phyloP scores from a whole-genome alignment of 2,888 invertebrate genomes.

The Colletes collaris region DNA sequence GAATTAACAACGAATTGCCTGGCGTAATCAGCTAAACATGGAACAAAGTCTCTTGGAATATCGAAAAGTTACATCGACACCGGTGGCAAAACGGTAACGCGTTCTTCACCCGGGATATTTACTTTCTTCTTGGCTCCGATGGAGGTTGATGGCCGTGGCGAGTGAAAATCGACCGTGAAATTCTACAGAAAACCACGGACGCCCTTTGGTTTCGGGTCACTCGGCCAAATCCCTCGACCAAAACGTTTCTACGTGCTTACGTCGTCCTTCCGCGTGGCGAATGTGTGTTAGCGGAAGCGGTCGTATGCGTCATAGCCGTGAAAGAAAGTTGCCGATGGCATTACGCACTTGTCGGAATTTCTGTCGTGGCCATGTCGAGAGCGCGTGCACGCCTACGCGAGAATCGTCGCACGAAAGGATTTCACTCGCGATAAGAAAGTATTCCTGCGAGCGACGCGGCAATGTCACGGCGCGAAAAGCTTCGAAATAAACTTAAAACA shows the following conservation, averaged over 20 bases:
- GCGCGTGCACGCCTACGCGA: constrained; percentile 35
- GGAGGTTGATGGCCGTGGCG: constrained; percentile 29
- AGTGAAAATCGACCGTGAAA: constrained; percentile 60
- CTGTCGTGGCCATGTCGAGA: constrained; percentile 28
- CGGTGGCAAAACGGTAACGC: neutral
- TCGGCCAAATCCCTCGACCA: constrained; percentile 64
- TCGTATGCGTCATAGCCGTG: constrained; percentile 67
- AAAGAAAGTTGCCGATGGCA: constrained; percentile 70
- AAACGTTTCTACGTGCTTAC: constrained; percentile 41
- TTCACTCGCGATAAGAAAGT: constrained; percentile 58
- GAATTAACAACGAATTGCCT: neutral
- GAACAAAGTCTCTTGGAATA: neutral
- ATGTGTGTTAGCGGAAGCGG: constrained; percentile 75
- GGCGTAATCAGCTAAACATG: neutral
- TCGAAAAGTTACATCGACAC: neutral
- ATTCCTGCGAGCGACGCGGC: constrained; percentile 2
- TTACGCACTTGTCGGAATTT: constrained; percentile 62
- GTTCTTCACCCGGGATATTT: constrained; percentile 39
- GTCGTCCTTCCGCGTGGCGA: constrained; percentile 54
- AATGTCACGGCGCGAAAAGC: too few species aligned
- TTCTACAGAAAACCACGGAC: constrained; percentile 31
- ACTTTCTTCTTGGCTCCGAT: constrained; percentile 45
- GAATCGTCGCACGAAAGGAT: constrained; percentile 33
- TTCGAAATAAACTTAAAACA: too few species aligned
- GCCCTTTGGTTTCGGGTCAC: constrained; percentile 67